These are phyloP conservation scores for Oceanodroma leucorhoa DNA, from an alignment of 2,797 vertebrate genomes.

Conservation along the genomic window DNA sequence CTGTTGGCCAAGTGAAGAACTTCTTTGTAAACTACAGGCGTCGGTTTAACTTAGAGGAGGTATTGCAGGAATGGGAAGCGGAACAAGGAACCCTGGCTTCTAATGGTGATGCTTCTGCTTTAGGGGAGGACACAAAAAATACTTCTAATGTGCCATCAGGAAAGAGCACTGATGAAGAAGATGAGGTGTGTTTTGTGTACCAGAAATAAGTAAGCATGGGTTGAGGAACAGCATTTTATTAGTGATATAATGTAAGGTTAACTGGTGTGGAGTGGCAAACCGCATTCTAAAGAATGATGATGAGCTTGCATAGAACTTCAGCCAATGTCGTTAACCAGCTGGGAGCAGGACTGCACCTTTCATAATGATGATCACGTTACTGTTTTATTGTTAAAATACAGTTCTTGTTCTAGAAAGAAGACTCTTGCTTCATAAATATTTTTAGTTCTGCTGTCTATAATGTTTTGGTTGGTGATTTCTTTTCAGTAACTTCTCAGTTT, in stretches of 20 bases:
- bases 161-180: conserved; percentile 96
- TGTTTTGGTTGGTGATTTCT: conserved; percentile 60
- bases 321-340: conserved; percentile 39
- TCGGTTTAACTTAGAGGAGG: conserved; percentile 99
- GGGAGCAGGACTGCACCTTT: conserved; percentile 61
- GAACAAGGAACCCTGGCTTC: conserved; percentile 93
- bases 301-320: conserved; percentile 68
- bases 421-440: conserved; percentile 65
- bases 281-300: conserved; percentile 69
- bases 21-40: conserved; percentile 99
- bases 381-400: conserved; percentile 61
- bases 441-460: conserved; percentile 68
- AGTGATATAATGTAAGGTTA: conserved; percentile 72
- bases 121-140: conserved; percentile 94
- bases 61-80: conserved; percentile 99
- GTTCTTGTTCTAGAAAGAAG: conserved; percentile 70
- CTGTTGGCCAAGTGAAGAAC: conserved; percentile 98
- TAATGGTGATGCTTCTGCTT: conserved; percentile 89
- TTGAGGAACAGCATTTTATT: conserved; percentile 73
- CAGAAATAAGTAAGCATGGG: conserved; percentile 77
- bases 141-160: conserved; percentile 91
- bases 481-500: conserved; percentile 70
- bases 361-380: conserved; percentile 50
- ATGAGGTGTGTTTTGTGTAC: conserved; percentile 88
- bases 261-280: conserved; percentile 71